Conservation (phyloP, 2,113 vertebrate species). For the Patagioenas fasciata region DNA sequence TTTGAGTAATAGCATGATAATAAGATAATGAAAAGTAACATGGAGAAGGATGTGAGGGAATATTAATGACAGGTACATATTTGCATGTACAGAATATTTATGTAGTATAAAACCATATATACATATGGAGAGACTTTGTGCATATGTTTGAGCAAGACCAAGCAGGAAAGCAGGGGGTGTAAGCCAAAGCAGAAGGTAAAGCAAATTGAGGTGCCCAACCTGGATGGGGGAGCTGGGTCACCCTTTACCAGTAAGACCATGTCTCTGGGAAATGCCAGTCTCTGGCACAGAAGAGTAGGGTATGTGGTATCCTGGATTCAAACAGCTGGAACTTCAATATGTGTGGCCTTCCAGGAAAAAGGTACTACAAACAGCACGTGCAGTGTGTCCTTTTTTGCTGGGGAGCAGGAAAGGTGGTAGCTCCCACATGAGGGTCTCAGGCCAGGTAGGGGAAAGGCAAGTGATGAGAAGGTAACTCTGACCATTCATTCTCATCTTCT, state of each 20-base stretch:
- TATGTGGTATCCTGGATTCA: not conserved
- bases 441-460: not conserved
- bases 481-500: not conserved
- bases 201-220: not conserved
- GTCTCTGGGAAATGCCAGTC: not conserved
- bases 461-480: not conserved
- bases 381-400: not conserved
- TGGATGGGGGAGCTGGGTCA: not conserved
- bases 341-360: not conserved
- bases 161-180: not conserved
- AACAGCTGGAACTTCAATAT: not conserved
- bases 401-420: not conserved
- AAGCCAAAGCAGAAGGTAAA: not conserved
- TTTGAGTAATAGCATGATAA: not conserved
- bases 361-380: not conserved
- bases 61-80: not conserved
- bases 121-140: not conserved
- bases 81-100: conserved; percentile 28
- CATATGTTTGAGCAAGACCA: not conserved
- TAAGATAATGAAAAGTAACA: conserved; percentile 34
- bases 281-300: not conserved
- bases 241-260: not conserved
- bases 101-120: not conserved
- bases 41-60: not conserved
- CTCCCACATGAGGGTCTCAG: not conserved